These are phyloP conservation scores for Bombus soroeensis DNA, from an alignment of 1,140 invertebrate species.

Conservation along the genomic window DNA sequence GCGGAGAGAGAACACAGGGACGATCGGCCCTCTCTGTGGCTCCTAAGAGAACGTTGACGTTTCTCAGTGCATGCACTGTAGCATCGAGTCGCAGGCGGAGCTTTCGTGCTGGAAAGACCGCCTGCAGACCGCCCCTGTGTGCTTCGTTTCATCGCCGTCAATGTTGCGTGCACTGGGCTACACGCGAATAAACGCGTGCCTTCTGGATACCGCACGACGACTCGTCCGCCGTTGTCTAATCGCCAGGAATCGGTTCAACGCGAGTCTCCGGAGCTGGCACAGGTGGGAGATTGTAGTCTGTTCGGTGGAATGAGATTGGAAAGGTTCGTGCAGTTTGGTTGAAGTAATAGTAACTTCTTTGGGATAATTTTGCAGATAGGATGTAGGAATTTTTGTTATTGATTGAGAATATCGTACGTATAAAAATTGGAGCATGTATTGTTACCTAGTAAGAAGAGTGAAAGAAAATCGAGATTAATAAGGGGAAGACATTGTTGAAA, in stretches of 20 bases:
- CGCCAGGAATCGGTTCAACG: neutral
- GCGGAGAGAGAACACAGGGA: slow-evolving; percentile 5
- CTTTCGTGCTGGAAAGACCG: slow-evolving; percentile 70
- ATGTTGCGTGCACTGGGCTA: slow-evolving; percentile 56
- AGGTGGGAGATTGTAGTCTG: neutral
- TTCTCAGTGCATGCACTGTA: slow-evolving; percentile 56
- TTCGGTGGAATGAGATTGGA: neutral
- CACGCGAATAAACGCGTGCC: slow-evolving; percentile 53
- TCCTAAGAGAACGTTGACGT: slow-evolving; percentile 50
- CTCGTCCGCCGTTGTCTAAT: neutral
- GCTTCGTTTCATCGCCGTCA: slow-evolving; percentile 60
- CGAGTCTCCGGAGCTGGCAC: neutral
- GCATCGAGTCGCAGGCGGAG: slow-evolving; percentile 68
- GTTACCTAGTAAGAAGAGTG: too few relatives aligned
- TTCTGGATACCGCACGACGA: slow-evolving; percentile 35
- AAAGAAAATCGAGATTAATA: too few relatives aligned
- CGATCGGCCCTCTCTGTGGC: neutral
- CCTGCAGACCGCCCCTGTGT: slow-evolving; percentile 71
- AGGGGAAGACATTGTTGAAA: too few relatives aligned
- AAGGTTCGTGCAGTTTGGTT: neutral
- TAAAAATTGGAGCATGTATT: too few relatives aligned
- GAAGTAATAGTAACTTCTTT: neutral
- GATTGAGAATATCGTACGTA: too few relatives aligned
- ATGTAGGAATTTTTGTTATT: too few relatives aligned
- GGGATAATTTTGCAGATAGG: too few relatives aligned